Percentiles rank a stretch among this genome's conserved stretches.
These are phyloP conservation scores for Gadus macrocephalus DNA, from an alignment of 2,113 vertebrate species.

Conservation along the genomic window DNA sequence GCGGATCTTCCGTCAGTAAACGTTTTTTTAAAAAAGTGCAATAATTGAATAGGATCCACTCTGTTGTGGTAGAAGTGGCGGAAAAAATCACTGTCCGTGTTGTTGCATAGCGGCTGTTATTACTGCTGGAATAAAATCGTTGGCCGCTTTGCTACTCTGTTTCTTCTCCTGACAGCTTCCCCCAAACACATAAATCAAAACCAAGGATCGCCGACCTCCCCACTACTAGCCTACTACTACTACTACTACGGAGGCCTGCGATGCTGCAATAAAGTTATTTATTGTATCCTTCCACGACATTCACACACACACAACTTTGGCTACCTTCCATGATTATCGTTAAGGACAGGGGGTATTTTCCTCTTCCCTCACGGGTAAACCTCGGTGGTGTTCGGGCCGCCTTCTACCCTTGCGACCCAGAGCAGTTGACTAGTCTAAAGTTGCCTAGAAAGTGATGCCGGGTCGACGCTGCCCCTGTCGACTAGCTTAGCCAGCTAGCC, in stretches of 20 bases:
- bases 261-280: conserved; percentile 69
- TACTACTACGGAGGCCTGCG: conserved; percentile 52
- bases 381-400: conserved; percentile 42
- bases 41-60: conserved; percentile 18
- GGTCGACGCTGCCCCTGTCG: conserved; percentile 26
- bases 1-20: neutral
- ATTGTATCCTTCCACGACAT: conserved; percentile 46
- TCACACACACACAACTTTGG: conserved; percentile 66
- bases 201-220: conserved; percentile 70
- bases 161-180: conserved; percentile 71
- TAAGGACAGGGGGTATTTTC: conserved; percentile 40
- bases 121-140: conserved; percentile 79
- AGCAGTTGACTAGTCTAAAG: conserved; percentile 69
- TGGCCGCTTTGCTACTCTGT: conserved; percentile 55
- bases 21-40: conserved; percentile 20
- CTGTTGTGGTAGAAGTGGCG: neutral
- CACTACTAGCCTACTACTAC: conserved; percentile 37
- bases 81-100: conserved; percentile 29
- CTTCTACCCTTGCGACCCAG: conserved; percentile 30
- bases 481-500: conserved; percentile 66
- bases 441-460: conserved; percentile 67
- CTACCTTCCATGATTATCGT: conserved; percentile 59
- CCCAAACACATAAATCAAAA: conserved; percentile 81
- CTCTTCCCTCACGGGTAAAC: conserved; percentile 30
- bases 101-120: conserved; percentile 68